Base-by-base conservation (phyloP, 2,797 vertebrate species). In the Propithecus perrieri region DNA sequence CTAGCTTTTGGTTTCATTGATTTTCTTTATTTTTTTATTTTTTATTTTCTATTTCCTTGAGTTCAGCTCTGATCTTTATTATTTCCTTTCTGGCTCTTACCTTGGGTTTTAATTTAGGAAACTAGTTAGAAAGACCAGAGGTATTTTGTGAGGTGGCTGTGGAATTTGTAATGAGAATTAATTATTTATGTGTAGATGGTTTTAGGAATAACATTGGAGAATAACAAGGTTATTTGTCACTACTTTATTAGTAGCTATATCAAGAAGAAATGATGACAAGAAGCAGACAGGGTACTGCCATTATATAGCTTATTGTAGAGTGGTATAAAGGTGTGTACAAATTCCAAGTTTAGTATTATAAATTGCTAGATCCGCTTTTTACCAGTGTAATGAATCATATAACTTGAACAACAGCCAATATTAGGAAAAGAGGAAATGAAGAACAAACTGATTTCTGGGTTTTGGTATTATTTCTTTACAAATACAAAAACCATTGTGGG, bases 391-490 rank as follows among this genome's bases (percentile, higher is more conserved):
- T 86, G 48, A 81, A 85, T 91, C 67, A 85, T 69, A 69, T 85
- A 72, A 75, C 85, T 94, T 92, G 46, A 89, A 57, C 28, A 81
- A 57, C 15, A 95, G 28, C 26, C 38, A 93, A 65, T 41, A 53
- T 81, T 81, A 76, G 18, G 35, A 43, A 26, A 71, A 85, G 59
- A 83, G 30, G 18, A 75, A 94, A 84, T 69, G 69, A 94, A 89
- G 63, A 87, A 76, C 61, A 79, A 78, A 55, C 15, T 61, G 43
- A 94, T 86, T 86, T 92, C 57, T 92, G 63, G 30, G 17, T 41
- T 65, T 85, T 43, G 46, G 43, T 89, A 75, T 63, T 63, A 65
- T 92, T 81, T 89, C 38, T 91, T 96, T 76, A 48, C 28, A 78
- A 94, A 83, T 81, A 83, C 11, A 78, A 38, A 88, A 81, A 48